Percentiles rank a stretch among this genome's conserved stretches.
Conservation (phyloP, 2,888 invertebrate genomes). For the Acleris holmiana region DNA sequence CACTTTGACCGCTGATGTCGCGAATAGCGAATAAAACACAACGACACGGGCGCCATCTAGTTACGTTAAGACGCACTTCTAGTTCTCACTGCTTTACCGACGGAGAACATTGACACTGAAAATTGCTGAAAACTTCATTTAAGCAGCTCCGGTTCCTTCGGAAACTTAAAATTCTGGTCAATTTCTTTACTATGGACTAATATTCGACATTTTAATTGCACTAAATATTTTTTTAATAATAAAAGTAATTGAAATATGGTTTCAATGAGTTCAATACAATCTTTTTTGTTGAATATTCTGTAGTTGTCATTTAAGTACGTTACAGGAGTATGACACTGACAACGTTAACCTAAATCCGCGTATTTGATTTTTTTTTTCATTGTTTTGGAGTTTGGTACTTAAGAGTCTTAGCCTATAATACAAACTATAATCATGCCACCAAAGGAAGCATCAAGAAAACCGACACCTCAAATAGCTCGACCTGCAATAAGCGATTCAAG, state of each 20-base stretch:
- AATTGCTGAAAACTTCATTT: constrained; percentile 13
- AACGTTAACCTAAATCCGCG: too few relatives aligned
- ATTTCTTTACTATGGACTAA: too few relatives aligned
- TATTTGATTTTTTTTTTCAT: too few relatives aligned
- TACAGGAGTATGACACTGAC: too few relatives aligned
- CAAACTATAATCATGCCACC: constrained; percentile 56
- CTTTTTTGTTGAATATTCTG: too few relatives aligned
- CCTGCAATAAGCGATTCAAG: constrained; percentile 68
- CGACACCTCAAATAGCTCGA: constrained; percentile 49
- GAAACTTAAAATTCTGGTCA: too few relatives aligned
- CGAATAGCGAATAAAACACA: constrained; percentile 52
- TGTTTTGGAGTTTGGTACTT: not conserved
- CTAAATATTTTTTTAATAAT: too few relatives aligned
- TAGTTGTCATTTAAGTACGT: too few relatives aligned
- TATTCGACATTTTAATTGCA: not conserved
- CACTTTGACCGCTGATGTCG: constrained; percentile 60
- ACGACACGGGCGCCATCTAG: constrained; percentile 56
- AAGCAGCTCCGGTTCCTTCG: too few relatives aligned
- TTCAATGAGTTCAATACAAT: too few relatives aligned
- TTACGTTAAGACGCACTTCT: constrained; percentile 35
- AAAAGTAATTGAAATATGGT: too few relatives aligned
- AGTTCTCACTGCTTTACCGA: constrained; percentile 58
- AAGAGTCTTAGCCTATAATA: not conserved
- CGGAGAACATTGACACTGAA: constrained; percentile 34
- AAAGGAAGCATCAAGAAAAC: constrained; percentile 60